Conservation (phyloP, 2,113 vertebrate species). For the Calyptommatus sinebrachiatus region DNA sequence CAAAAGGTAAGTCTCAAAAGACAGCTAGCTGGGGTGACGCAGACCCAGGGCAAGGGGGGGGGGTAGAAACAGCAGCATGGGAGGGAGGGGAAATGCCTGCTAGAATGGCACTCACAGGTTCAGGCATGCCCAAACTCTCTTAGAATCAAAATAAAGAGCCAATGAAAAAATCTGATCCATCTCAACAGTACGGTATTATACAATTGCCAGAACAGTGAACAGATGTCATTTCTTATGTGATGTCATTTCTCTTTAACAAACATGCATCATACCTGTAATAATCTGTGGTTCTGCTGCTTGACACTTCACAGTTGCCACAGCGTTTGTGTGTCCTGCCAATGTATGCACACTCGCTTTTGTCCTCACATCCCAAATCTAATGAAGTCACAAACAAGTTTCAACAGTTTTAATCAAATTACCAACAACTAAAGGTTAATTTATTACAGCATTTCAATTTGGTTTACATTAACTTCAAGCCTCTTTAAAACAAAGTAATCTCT, state of each 20-base stretch:
- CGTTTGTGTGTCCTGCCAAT: slow-evolving; percentile 92
- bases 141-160: neutral
- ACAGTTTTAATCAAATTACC: neutral
- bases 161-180: neutral
- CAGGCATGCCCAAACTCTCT: too few relatives aligned
- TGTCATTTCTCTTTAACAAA: slow-evolving; percentile 9
- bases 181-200: neutral
- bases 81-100: too few relatives aligned
- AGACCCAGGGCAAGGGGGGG: too few relatives aligned
- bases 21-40: too few relatives aligned
- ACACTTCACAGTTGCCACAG: slow-evolving; percentile 93
- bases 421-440: neutral
- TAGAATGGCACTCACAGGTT: too few relatives aligned
- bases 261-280: slow-evolving; percentile 82
- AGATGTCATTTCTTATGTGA: neutral
- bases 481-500: neutral
- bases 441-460: neutral
- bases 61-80: too few relatives aligned
- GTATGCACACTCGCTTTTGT: slow-evolving; percentile 97
- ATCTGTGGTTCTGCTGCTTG: slow-evolving; percentile 94
- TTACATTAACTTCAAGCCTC: neutral
- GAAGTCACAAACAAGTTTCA: neutral
- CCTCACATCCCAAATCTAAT: slow-evolving; percentile 95
- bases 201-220: neutral
- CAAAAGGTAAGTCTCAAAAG: too few relatives aligned